These are phyloP conservation scores for Sander lucioperca DNA, from an alignment of 2,113 vertebrate species.

Conservation along the genomic window DNA sequence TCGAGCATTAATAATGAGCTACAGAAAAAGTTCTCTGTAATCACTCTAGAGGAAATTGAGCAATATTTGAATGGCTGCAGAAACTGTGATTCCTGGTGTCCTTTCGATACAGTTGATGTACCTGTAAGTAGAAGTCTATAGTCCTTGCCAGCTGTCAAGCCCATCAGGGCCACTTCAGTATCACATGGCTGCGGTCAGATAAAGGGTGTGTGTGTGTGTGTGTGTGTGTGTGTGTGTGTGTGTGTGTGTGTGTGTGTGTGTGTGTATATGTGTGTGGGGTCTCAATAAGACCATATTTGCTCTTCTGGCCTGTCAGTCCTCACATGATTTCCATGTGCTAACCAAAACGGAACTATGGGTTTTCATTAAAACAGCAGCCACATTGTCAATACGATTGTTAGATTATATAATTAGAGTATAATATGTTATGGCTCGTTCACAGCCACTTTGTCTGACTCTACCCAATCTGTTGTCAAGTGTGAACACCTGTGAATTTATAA, in stretches of 20 bases:
- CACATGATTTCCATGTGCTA: constrained; percentile 6
- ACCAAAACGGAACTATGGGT: constrained; percentile 26
- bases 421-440: constrained; percentile 28
- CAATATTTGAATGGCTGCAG: constrained; percentile 83
- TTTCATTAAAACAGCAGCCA: constrained; percentile 34
- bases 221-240: not conserved
- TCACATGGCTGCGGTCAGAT: constrained; percentile 52
- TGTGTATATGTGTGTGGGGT: too few species aligned
- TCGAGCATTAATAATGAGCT: constrained; percentile 58
- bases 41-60: constrained; percentile 70
- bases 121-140: constrained; percentile 63
- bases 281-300: not conserved
- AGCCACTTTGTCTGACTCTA: constrained; percentile 42
- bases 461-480: constrained; percentile 43
- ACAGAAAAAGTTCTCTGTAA: constrained; percentile 58
- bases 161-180: constrained; percentile 29
- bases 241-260: not conserved
- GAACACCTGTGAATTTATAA: constrained; percentile 48
- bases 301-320: constrained; percentile 15
- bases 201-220: constrained; percentile 25
- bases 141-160: constrained; percentile 39
- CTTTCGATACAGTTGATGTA: constrained; percentile 55
- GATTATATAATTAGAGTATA: constrained; percentile 19
- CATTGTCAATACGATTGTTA: constrained; percentile 10
- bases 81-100: constrained; percentile 83